Conservation (phyloP, 2,797 vertebrate species). For the Tadarida brasiliensis region DNA sequence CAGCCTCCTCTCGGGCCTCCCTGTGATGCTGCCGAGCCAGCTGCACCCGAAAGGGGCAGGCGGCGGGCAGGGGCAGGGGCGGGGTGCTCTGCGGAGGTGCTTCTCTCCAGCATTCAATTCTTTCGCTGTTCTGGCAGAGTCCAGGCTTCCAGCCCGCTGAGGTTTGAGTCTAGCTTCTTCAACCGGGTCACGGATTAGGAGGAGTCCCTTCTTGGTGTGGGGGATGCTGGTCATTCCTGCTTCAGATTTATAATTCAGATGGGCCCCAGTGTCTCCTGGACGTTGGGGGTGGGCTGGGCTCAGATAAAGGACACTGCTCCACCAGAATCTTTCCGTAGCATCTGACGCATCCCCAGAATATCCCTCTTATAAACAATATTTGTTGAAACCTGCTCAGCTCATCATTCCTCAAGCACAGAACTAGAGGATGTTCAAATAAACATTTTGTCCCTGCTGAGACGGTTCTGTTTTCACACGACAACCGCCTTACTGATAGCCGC, state of each 20-base stretch:
- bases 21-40: background rate
- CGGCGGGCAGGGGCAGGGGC: too few species aligned
- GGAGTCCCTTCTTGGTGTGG: background rate
- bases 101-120: background rate
- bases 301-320: background rate
- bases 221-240: background rate
- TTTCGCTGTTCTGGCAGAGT: background rate
- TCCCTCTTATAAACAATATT: background rate
- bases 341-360: background rate
- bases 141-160: background rate
- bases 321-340: background rate
- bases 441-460: background rate
- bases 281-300: background rate
- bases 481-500: background rate
- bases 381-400: conserved; percentile 5
- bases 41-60: background rate
- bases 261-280: background rate
- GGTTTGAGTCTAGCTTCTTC: background rate
- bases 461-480: background rate
- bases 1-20: accelerated
- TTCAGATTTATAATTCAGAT: background rate
- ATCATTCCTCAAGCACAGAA: conserved; percentile 16
- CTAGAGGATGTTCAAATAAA: conserved; percentile 12
- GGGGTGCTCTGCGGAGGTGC: background rate
- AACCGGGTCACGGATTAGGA: background rate